Percentiles rank a stretch among this genome's conserved stretches.
These are phyloP conservation scores for Drosophila navojoa DNA, from an alignment of 1,140 invertebrate species.

Conservation along the genomic window DNA sequence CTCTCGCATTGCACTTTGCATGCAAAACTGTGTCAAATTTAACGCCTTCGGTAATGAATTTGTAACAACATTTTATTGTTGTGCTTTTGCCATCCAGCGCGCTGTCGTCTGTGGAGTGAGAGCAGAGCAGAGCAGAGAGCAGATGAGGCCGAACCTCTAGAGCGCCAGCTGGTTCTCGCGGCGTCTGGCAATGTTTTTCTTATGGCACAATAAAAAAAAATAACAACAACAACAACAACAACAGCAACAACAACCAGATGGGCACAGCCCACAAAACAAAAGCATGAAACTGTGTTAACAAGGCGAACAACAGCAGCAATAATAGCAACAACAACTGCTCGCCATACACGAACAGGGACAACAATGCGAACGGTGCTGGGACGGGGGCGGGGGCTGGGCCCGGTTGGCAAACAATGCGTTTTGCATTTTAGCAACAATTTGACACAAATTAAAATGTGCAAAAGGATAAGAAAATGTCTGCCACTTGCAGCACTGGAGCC, in stretches of 20 bases:
- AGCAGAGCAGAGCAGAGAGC: conserved; percentile 19
- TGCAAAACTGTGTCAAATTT: conserved; percentile 82
- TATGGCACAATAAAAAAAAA: conserved; percentile 69
- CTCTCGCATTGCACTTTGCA: conserved; percentile 41
- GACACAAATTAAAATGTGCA: conserved; percentile 79
- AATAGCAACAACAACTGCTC: conserved; percentile 27
- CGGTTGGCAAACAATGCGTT: conserved; percentile 59
- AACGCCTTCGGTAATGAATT: conserved; percentile 83
- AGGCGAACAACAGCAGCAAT: conserved; percentile 40
- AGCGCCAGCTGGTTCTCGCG: conserved; percentile 9
- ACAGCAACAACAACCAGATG: too few species aligned
- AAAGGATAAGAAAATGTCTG: conserved; percentile 45
- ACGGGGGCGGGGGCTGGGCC: too few species aligned
- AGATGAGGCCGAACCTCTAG: conserved; percentile 20
- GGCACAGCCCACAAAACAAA: conserved; percentile 71
- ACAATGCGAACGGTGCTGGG: conserved; percentile 37
- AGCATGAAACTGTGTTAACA: conserved; percentile 82
- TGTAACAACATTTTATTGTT: conserved; percentile 82
- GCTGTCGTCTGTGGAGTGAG: not conserved
- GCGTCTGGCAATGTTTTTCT: conserved; percentile 63
- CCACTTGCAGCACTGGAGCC: conserved; percentile 28
- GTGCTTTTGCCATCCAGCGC: conserved; percentile 55
- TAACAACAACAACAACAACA: too few species aligned
- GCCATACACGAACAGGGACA: conserved; percentile 47
- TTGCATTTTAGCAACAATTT: conserved; percentile 82